Percentiles rank a stretch among this genome's conserved stretches.
phyloP scores from a whole-genome alignment of 64 coral and sea anemone genomes.

The Anthopleura sola region DNA sequence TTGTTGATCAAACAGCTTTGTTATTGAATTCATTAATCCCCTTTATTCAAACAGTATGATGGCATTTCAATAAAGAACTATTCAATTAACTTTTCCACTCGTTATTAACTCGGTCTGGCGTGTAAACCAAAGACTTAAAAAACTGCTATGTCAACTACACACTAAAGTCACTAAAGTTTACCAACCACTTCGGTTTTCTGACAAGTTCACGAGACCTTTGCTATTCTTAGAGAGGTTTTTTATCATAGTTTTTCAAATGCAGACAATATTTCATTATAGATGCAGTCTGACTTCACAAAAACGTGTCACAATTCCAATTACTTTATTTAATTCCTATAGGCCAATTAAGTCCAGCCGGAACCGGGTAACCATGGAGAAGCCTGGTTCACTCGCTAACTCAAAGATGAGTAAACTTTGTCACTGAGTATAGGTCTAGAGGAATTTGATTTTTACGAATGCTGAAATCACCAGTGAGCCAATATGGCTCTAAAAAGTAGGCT shows the following conservation, averaged over 20 bases:
- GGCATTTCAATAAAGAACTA: not conserved
- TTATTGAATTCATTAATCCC: slow-evolving; percentile 1
- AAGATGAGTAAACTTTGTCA: not conserved
- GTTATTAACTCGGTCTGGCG: not conserved
- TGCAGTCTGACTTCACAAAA: not conserved
- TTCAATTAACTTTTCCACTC: not conserved
- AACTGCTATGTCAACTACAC: not conserved
- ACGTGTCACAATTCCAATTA: slow-evolving; percentile 13
- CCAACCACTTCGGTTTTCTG: not conserved
- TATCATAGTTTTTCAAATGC: not conserved
- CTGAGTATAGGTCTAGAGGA: not conserved
- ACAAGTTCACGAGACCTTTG: not conserved
- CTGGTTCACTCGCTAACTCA: not conserved
- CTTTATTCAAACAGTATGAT: not conserved
- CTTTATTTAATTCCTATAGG: slow-evolving; percentile 6
- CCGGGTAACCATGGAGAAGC: not conserved
- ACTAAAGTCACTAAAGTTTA: not conserved
- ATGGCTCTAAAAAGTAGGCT: not conserved
- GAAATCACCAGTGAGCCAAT: not conserved
- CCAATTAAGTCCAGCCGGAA: slow-evolving; percentile 1
- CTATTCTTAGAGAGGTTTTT: not conserved
- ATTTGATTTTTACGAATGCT: not conserved
- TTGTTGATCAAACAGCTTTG: not conserved
- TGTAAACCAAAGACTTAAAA: not conserved
- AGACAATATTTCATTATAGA: slow-evolving; percentile 10